Evolutionary conservation across 2,888 invertebrate species (phyloP), one percentile per base, ranked within the genome.

Genomic region (Neoscelio sp.): DNA sequence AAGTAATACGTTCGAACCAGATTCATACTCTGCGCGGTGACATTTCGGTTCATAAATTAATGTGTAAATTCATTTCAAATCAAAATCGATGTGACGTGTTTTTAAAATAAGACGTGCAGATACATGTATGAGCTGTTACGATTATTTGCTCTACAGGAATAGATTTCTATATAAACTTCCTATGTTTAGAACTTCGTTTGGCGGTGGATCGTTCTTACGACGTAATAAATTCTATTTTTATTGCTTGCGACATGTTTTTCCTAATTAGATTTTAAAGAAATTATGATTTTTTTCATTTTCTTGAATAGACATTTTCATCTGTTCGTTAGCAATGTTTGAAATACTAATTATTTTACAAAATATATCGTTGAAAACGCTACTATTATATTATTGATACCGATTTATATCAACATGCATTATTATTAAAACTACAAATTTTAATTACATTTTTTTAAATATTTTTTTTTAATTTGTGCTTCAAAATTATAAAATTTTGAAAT

Each of bases 81-180:
- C 60, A 30, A 60, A 44, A 18, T 40, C 7, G 2, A 10, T 30
- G 44, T 26, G 60, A 60, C 60, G 44, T 42, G 33, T 44, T 58
- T 38, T 64, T 50, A 50, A 64, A 50, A 40, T 64, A 28, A 48
- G 26, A 52, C 28, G 23, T 23, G 44, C 44, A 56, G 44, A 56
- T 65, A 44, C 56, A 60, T 70, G 50, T 71, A 76, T 52, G 50
- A 75, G 44, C 73, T 80, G 78, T 82, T 58, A 54, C 68, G 84
- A 87, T 86, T 88, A 87, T 88, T 88, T 88, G 85, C 81, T 83
- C 82, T 83, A 82, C 88, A 82, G 86, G 83, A 88, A 88, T 88
- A 88, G 88, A 88, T 85, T 87, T 85, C 85, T 86, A 86, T 87
- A 88, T 88, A 87, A 88, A 87, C 87, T 88, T 88, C 87, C 88